Conservation (phyloP, 2,797 vertebrate species). For the Peromyscus eremicus region DNA sequence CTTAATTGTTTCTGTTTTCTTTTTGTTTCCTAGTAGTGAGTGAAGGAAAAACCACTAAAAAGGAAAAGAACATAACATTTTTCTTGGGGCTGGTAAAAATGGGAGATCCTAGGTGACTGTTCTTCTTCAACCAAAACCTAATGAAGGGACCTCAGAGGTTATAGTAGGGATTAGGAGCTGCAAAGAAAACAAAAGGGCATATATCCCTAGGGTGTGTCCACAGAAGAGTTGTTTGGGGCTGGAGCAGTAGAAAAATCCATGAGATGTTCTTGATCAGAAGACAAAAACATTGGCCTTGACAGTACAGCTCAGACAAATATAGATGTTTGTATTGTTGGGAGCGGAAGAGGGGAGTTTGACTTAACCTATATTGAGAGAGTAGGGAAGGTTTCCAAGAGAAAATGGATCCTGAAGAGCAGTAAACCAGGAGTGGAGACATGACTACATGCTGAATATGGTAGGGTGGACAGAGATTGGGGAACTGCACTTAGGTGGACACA, state of each 20-base stretch:
- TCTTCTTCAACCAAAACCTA: constrained; percentile 3
- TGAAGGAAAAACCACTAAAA: constrained; percentile 19
- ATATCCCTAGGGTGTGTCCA: neutral
- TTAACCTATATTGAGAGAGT: neutral
- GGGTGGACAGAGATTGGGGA: neutral
- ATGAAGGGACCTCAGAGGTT: neutral
- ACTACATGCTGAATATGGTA: no score
- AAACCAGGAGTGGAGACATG: neutral
- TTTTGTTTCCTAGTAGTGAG: constrained; percentile 33
- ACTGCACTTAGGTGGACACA: neutral
- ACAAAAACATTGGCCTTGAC: neutral
- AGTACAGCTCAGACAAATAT: neutral
- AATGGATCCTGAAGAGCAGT: neutral
- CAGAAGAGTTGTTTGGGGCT: neutral
- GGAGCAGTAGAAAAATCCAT: neutral
- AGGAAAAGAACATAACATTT: constrained; percentile 17
- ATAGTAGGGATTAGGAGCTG: neutral
- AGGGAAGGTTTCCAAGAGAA: neutral
- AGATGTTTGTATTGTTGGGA: neutral
- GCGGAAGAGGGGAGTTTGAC: neutral
- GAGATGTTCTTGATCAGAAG: neutral
- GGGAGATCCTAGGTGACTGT: neutral
- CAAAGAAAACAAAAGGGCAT: neutral
- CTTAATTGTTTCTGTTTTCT: neutral
- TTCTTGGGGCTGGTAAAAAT: constrained; percentile 37